Conservation (phyloP, 2,888 invertebrate genomes). For the Drosophila rellima region DNA sequence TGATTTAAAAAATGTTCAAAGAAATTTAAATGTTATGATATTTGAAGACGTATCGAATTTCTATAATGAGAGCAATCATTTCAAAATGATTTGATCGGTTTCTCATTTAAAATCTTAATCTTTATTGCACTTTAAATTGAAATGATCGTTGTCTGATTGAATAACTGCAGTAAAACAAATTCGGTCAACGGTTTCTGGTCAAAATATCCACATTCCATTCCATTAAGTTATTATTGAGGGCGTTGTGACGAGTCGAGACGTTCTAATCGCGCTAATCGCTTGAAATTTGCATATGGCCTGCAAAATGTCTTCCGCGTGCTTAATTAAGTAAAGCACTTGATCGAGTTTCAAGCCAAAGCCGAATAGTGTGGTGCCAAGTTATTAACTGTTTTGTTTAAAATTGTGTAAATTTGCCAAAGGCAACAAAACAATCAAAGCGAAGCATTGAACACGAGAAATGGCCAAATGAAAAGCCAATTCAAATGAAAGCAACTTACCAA, state of each 20-base stretch:
- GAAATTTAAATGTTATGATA: not conserved
- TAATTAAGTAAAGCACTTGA: slow-evolving; percentile 62
- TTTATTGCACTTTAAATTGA: slow-evolving; percentile 6
- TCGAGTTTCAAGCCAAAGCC: slow-evolving; percentile 17
- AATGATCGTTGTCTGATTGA: slow-evolving; percentile 2
- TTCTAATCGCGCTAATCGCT: slow-evolving; percentile 31
- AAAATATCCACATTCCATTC: slow-evolving; percentile 8
- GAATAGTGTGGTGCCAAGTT: slow-evolving; percentile 54
- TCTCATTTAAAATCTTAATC: slow-evolving; percentile 1
- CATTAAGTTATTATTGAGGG: slow-evolving; percentile 29
- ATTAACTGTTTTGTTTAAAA: slow-evolving; percentile 62
- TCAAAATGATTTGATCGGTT: not conserved
- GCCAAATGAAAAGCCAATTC: slow-evolving; percentile 72
- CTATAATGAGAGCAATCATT: slow-evolving; percentile 3
- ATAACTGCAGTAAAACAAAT: not conserved
- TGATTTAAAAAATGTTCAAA: not conserved
- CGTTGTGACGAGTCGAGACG: slow-evolving; percentile 21
- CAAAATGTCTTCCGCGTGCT: slow-evolving; percentile 59
- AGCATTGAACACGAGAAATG: slow-evolving; percentile 48
- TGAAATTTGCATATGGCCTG: slow-evolving; percentile 46
- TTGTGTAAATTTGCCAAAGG: slow-evolving; percentile 72
- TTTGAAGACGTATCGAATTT: slow-evolving; percentile 6
- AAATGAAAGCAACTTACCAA: slow-evolving; percentile 66
- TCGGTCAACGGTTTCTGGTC: slow-evolving; percentile 1
- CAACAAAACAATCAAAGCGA: slow-evolving; percentile 68